Evolutionary conservation across 2,797 vertebrate genomes (phyloP).

Genomic region (Neopelma chrysocephalum): DNA sequence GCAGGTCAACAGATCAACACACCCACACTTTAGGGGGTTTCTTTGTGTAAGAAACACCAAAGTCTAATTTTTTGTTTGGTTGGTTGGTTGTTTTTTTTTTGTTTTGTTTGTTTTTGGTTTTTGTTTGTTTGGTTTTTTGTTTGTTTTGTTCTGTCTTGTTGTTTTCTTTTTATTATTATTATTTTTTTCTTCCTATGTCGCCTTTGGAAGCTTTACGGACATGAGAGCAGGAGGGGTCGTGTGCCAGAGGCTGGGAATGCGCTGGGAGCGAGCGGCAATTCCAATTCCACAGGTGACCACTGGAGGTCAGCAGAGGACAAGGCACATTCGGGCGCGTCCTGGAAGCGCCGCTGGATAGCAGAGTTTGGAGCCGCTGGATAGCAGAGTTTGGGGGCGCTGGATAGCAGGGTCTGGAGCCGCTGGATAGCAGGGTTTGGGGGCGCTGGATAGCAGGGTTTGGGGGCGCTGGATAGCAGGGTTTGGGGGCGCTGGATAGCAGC

Average conservation of each 20-base stretch:
- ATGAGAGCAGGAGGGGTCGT: accelerated
- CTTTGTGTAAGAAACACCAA: neutral
- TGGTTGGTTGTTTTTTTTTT: too few relatives aligned
- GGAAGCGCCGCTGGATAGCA: neutral
- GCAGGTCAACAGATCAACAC: neutral
- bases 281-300: accelerated
- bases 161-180: neutral
- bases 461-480: too few relatives aligned
- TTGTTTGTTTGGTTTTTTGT: too few relatives aligned
- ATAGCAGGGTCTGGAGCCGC: too few relatives aligned
- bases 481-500: too few relatives aligned
- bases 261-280: neutral
- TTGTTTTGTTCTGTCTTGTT: too few relatives aligned
- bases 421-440: too few relatives aligned
- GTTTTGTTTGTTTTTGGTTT: too few relatives aligned
- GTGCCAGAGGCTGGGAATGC: accelerated
- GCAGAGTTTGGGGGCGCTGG: too few relatives aligned
- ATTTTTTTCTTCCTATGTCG: neutral
- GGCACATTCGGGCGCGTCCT: accelerated
- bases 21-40: neutral
- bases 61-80: accelerated
- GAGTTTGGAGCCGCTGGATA: too few relatives aligned
- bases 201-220: accelerated
- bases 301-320: neutral
- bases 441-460: too few relatives aligned